Evolutionary conservation across 2,888 invertebrate genomes (phyloP).

Genomic region (Tetragonula carbonaria): DNA sequence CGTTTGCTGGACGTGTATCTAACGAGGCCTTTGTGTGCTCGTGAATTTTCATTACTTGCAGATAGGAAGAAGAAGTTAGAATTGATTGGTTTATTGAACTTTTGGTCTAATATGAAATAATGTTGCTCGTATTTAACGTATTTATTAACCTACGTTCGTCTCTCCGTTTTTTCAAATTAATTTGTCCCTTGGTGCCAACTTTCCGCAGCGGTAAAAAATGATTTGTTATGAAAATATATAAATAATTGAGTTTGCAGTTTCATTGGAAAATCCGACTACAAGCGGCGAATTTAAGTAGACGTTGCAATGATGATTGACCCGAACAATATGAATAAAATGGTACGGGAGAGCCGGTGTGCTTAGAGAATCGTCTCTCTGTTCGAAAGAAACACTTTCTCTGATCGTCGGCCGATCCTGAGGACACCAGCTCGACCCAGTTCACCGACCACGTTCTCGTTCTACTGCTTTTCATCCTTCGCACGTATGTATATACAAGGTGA

Average conservation of each 20-base stretch:
- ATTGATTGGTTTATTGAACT: neutral
- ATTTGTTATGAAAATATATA: constrained; percentile 39
- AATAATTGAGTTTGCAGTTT: neutral
- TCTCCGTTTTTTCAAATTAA: too few species aligned
- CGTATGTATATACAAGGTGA: too few species aligned
- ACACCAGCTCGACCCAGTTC: constrained; percentile 74
- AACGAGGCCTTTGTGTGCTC: neutral
- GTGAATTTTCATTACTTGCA: neutral
- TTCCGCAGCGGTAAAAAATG: neutral
- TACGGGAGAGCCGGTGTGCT: constrained; percentile 61
- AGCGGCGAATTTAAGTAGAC: constrained; percentile 64
- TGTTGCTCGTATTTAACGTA: neutral
- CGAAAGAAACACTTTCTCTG: constrained; percentile 78
- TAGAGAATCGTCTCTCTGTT: constrained; percentile 55
- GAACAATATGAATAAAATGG: constrained; percentile 68
- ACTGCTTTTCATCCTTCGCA: constrained; percentile 46
- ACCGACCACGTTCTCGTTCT: constrained; percentile 42
- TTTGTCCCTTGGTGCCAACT: too few species aligned
- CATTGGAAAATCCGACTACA: constrained; percentile 69
- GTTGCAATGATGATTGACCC: constrained; percentile 40
- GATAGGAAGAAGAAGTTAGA: neutral
- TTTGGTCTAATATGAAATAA: neutral
- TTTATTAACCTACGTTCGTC: too few species aligned
- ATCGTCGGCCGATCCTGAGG: constrained; percentile 69
- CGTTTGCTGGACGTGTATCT: neutral